phyloP scores from a whole-genome alignment of 2,888 invertebrate species.

The Trichopria drosophilae region DNA sequence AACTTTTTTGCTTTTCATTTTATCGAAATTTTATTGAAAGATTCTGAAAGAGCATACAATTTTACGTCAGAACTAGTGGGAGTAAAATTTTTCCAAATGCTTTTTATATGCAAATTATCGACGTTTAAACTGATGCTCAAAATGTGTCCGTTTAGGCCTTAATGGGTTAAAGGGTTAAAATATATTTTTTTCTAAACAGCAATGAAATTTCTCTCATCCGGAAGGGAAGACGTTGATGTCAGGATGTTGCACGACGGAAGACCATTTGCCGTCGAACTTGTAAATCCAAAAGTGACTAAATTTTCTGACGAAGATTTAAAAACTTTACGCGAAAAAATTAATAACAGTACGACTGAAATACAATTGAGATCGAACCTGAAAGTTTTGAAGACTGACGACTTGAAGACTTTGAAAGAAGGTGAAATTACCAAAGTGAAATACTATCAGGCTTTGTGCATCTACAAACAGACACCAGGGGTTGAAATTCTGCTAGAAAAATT shows the following conservation, averaged over 20 bases:
- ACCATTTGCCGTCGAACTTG: slow-evolving; percentile 88
- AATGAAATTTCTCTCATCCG: slow-evolving; percentile 86
- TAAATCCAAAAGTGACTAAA: slow-evolving; percentile 66
- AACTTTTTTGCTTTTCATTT: too few relatives aligned
- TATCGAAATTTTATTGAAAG: too few relatives aligned
- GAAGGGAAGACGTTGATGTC: slow-evolving; percentile 97
- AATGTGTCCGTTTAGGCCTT: too few relatives aligned
- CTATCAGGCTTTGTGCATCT: slow-evolving; percentile 80
- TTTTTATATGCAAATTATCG: too few relatives aligned
- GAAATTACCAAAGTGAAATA: slow-evolving; percentile 87
- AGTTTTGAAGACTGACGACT: slow-evolving; percentile 67
- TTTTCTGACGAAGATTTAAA: slow-evolving; percentile 62
- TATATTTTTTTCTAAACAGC: slow-evolving; percentile 48
- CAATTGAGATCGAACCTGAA: slow-evolving; percentile 68
- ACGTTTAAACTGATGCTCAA: too few relatives aligned
- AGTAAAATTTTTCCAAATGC: too few relatives aligned
- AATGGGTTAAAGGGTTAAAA: not conserved
- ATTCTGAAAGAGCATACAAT: too few relatives aligned
- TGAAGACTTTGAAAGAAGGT: slow-evolving; percentile 76
- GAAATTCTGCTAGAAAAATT: slow-evolving; percentile 62
- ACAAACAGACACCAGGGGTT: slow-evolving; percentile 56
- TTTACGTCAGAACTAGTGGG: too few relatives aligned
- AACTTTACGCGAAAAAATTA: slow-evolving; percentile 65
- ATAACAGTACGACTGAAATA: slow-evolving; percentile 61
- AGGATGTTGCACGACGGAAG: slow-evolving; percentile 88